Base-by-base conservation (phyloP, 2,888 invertebrate genomes). In the Acleris holmiana region DNA sequence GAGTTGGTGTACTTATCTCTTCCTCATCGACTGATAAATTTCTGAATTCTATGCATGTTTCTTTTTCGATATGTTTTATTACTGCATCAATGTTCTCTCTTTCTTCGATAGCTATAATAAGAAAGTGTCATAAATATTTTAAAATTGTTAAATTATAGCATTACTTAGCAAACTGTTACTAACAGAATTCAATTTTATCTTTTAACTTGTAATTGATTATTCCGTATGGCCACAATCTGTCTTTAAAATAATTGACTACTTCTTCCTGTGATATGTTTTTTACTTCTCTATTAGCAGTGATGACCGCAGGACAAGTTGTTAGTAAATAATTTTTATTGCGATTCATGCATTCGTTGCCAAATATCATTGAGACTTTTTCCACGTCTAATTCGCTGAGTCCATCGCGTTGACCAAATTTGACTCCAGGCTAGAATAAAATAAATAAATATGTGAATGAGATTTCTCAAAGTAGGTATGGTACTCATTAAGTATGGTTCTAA, bases 361-460 rank as follows among this genome's bases (percentile, higher is more conserved):
- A 92, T 25, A 88, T 69, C n/a, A 80, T 68, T 23, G 76, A 70
- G 2, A 91, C 77, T 73, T 91, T 92, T 68, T 86, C 83, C 0
- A 86, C 68, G 66, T 92, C 91, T 17, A 78, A 72, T 69, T 84
- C 83, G 59, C 91, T 92, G 0, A 92, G 74, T 0, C 80, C 85
- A 59, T 88, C 84, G 4, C 91, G 84, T 75, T 91, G 91, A 0
- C 91, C 91, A 29, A 91, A 73, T 73, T 84, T 88, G 4, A 74
- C 48, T 10, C 79, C 82, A 2, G 73, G 40, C 87, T 87, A 59
- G 4, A 56, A 63, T 35, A n/a, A 44, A 7, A 44, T 17, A 44
- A 3, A 4, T 0, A 6, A 1, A n/a, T 40, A 49, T 1, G n/a
- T 49, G 10, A 8, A 21, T 8, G n/a, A 4, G 21, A 50, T 44